These are phyloP conservation scores for Nemotelus nigrinus DNA, from an alignment of 2,888 invertebrate genomes.

Conservation along the genomic window DNA sequence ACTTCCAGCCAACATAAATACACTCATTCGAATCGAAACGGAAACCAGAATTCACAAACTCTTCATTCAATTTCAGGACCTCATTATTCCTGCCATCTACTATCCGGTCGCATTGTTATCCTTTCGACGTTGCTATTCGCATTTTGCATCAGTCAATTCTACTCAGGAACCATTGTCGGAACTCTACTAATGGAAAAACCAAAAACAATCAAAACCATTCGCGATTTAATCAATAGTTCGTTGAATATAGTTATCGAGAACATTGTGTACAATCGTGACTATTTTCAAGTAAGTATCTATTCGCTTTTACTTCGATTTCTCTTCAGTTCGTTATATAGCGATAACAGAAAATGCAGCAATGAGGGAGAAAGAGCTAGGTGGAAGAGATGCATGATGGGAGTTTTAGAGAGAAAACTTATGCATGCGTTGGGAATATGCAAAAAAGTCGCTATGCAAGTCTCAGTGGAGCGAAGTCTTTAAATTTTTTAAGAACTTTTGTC, in stretches of 20 bases:
- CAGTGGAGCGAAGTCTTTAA: too few relatives aligned
- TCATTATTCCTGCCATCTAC: constrained; percentile 63
- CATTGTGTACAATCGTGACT: constrained; percentile 71
- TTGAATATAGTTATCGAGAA: constrained; percentile 73
- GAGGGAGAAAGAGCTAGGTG: too few relatives aligned
- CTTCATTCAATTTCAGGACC: constrained; percentile 61
- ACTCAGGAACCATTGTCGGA: constrained; percentile 76
- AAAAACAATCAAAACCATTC: constrained; percentile 70
- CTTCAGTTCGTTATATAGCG: background rate
- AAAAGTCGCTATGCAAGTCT: too few relatives aligned
- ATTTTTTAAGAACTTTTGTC: too few relatives aligned
- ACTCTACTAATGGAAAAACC: constrained; percentile 71
- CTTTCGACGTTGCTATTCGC: constrained; percentile 69
- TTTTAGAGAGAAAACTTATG: too few relatives aligned
- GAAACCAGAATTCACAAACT: constrained; percentile 57
- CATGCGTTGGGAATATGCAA: too few relatives aligned
- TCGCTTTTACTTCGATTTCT: background rate
- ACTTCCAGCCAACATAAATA: too few relatives aligned
- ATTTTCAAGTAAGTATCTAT: constrained; percentile 68
- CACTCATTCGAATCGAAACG: constrained; percentile 3
- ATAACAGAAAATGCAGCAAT: too few relatives aligned
- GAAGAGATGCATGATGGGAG: too few relatives aligned
- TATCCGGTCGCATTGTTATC: constrained; percentile 68
- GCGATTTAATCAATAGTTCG: constrained; percentile 70
- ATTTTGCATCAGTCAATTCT: constrained; percentile 74